Conservation (phyloP, 2,888 invertebrate species). For the Oeneis ivallda region DNA sequence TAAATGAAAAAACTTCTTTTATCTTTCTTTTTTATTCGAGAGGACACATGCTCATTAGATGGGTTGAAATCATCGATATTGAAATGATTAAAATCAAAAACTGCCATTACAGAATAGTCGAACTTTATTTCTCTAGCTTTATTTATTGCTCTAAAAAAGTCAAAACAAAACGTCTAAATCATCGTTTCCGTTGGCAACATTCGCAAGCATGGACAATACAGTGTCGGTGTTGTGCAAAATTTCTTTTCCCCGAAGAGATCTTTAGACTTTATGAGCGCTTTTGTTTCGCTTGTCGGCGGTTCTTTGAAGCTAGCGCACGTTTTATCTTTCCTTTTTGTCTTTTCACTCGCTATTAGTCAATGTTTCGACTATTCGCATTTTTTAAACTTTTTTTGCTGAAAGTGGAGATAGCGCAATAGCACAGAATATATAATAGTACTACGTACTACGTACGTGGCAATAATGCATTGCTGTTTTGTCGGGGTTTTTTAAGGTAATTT, state of each 20-base stretch:
- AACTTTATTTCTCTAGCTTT: constrained; percentile 8
- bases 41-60: no score
- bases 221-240: constrained; percentile 63
- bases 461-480: background rate
- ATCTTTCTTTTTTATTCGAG: no score
- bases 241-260: constrained; percentile 72
- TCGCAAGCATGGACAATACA: constrained; percentile 26
- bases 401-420: constrained; percentile 13
- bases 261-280: constrained; percentile 57
- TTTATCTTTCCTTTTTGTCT: constrained; percentile 46
- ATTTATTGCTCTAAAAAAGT: constrained; percentile 12
- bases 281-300: constrained; percentile 56
- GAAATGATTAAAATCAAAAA: no score
- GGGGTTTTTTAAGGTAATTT: constrained; percentile 1
- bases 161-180: constrained; percentile 7
- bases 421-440: no score
- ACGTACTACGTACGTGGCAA: no score
- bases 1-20: no score
- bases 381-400: constrained; percentile 28
- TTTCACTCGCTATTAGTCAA: constrained; percentile 41
- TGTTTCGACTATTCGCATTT: constrained; percentile 30
- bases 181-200: constrained; percentile 7
- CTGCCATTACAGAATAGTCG: no score
- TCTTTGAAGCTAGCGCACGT: constrained; percentile 50
- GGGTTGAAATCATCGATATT: no score